Conservation (phyloP, 2,888 invertebrate species). For the Meteorus cinctellus region DNA sequence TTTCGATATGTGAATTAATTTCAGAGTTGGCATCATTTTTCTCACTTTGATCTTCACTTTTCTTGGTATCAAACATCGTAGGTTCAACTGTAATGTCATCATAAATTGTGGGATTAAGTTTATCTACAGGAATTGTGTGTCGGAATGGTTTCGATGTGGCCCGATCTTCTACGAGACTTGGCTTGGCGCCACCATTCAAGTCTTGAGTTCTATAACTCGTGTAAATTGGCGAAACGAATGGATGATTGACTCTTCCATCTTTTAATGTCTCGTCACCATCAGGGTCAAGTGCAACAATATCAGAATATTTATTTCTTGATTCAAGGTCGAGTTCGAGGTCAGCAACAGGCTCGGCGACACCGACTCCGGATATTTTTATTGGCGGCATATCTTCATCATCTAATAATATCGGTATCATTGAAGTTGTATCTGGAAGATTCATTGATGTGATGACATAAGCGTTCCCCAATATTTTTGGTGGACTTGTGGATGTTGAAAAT, state of each 20-base stretch:
- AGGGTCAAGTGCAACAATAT: constrained; percentile 54
- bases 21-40: not conserved
- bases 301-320: constrained; percentile 61
- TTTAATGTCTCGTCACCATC: constrained; percentile 49
- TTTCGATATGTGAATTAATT: not conserved
- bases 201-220: constrained; percentile 70
- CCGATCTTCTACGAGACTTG: constrained; percentile 65
- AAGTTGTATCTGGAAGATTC: constrained; percentile 1
- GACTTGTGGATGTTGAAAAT: constrained; percentile 53
- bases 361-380: constrained; percentile 61
- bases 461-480: not conserved
- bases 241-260: constrained; percentile 54
- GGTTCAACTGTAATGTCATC: not conserved
- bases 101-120: constrained; percentile 60
- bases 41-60: not conserved
- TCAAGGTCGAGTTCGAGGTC: constrained; percentile 67
- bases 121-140: constrained; percentile 71
- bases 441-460: not conserved
- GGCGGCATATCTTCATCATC: constrained; percentile 39
- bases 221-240: constrained; percentile 50
- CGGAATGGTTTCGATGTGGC: constrained; percentile 68
- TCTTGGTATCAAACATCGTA: not conserved
- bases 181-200: constrained; percentile 63
- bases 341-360: constrained; percentile 70
- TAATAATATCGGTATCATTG: constrained; percentile 27